Evolutionary conservation across 2,888 invertebrate genomes (phyloP).

Genomic region (Acanthosepion lycidas): DNA sequence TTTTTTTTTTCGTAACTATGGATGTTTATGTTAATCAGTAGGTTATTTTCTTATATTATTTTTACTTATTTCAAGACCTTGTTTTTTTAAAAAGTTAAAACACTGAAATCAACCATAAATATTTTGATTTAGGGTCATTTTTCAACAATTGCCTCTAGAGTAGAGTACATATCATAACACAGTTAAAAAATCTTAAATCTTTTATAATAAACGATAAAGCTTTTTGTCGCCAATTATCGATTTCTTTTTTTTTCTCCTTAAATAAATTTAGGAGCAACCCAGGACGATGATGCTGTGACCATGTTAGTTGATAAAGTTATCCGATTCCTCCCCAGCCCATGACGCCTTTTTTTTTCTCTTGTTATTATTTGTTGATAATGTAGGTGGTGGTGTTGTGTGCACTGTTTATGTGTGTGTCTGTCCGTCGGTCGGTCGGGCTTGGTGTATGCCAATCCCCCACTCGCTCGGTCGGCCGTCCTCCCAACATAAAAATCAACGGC

Average conservation of each 20-base stretch:
- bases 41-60: neutral
- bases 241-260: neutral
- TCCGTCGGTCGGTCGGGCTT: neutral
- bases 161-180: neutral
- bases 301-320: constrained; percentile 23
- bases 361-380: constrained; percentile 33
- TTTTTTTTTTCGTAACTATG: neutral
- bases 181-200: neutral
- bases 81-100: neutral
- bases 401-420: constrained; percentile 3
- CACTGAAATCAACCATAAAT: neutral
- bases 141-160: neutral
- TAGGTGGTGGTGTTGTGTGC: neutral
- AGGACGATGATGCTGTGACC: neutral
- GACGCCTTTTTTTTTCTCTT: constrained; percentile 13
- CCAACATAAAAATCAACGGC: neutral
- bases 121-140: neutral
- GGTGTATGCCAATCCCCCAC: constrained; percentile 8
- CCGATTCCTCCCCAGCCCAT: constrained; percentile 22
- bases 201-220: neutral
- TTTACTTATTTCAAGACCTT: neutral
- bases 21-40: neutral
- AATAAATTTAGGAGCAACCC: neutral
- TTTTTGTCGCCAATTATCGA: neutral
- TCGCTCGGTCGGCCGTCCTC: neutral